Evolutionary conservation across 1,140 invertebrate genomes (phyloP).

Genomic region (Psix sp.): DNA sequence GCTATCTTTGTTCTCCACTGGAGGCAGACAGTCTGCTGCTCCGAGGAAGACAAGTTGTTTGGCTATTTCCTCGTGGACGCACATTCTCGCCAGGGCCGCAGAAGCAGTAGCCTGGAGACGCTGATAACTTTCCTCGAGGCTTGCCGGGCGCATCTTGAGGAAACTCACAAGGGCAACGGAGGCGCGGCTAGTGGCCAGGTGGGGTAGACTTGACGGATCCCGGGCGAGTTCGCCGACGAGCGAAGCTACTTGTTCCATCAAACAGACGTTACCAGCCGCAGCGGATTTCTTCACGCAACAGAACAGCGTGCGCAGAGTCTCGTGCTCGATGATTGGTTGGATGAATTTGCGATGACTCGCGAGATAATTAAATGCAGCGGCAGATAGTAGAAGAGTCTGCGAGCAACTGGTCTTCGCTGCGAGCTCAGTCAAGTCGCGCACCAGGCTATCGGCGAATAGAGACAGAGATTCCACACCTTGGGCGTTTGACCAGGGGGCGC

Average conservation of each 20-base stretch:
- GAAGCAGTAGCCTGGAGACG: conserved; percentile 89
- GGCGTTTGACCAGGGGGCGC: conserved; percentile 82
- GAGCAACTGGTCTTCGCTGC: conserved; percentile 77
- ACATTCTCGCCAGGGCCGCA: conserved; percentile 89
- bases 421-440: conserved; percentile 73
- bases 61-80: conserved; percentile 84
- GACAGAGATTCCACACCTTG: conserved; percentile 65
- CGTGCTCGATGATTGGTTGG: conserved; percentile 79
- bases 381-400: conserved; percentile 82
- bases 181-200: conserved; percentile 80
- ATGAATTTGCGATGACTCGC: conserved; percentile 63
- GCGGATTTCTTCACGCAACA: conserved; percentile 76
- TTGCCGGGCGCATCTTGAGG: conserved; percentile 82
- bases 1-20: conserved; percentile 80
- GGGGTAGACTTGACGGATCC: conserved; percentile 79
- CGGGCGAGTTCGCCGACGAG: conserved; percentile 88
- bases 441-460: conserved; percentile 58
- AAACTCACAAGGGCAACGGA: conserved; percentile 87
- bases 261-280: conserved; percentile 69
- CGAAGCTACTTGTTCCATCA: conserved; percentile 89
- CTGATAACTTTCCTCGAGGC: conserved; percentile 81
- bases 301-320: conserved; percentile 78
- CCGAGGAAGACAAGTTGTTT: conserved; percentile 85
- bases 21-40: conserved; percentile 83
- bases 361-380: conserved; percentile 84